A percentile compares a stretch with the other conserved stretches of the same genome.
phyloP scores from a whole-genome alignment of 2,888 invertebrate genomes.

The Limnephilus auricula region DNA sequence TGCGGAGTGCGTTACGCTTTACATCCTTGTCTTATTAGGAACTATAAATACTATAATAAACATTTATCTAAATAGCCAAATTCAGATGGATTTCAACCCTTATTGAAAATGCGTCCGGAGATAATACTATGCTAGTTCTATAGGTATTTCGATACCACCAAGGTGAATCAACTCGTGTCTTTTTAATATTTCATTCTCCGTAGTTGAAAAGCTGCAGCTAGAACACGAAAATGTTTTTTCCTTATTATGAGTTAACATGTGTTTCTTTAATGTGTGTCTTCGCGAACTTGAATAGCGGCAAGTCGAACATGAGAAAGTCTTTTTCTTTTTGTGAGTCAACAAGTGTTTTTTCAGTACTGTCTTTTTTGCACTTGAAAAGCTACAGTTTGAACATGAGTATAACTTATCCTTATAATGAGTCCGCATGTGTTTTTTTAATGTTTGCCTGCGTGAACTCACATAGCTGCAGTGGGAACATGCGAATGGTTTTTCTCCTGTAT shows the following conservation, averaged over 20 bases:
- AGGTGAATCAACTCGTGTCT: not conserved
- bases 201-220: not conserved
- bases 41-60: not conserved
- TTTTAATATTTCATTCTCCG: not conserved
- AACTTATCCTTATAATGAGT: not conserved
- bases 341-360: not conserved
- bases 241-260: not conserved
- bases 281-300: not conserved
- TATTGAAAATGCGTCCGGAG: not conserved
- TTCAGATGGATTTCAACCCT: not conserved
- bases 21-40: not conserved
- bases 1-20: not conserved
- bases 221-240: not conserved
- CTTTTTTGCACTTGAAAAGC: not conserved
- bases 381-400: not conserved
- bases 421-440: not conserved
- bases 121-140: not conserved
- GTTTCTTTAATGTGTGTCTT: not conserved
- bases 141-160: not conserved
- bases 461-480: conserved; percentile 18
- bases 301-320: not conserved
- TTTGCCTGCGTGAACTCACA: not conserved
- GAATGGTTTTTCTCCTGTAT: conserved; percentile 2
- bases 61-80: not conserved
- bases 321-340: conserved; percentile 5